Percentiles rank a stretch among this genome's conserved stretches.
These are phyloP conservation scores for Drosophila seclusa DNA, from an alignment of 2,888 invertebrate genomes.

Conservation along the genomic window DNA sequence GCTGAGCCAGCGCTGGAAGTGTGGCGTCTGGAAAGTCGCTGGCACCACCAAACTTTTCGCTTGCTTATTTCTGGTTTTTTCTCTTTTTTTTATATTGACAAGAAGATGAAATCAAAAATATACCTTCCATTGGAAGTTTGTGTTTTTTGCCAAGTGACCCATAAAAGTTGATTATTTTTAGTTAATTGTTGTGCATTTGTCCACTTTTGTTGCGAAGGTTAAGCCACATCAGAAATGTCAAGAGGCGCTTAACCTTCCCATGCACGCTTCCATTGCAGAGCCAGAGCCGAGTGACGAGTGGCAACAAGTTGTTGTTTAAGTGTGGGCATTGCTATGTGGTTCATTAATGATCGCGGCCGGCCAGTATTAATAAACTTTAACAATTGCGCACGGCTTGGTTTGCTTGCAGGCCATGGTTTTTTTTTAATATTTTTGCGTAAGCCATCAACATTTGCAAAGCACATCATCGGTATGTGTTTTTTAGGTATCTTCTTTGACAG, in stretches of 20 bases:
- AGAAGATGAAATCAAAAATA: constrained; percentile 21
- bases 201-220: constrained; percentile 70
- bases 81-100: background rate
- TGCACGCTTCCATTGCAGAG: constrained; percentile 54
- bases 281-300: constrained; percentile 18
- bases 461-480: constrained; percentile 15
- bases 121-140: constrained; percentile 32
- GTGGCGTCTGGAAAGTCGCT: constrained; percentile 58
- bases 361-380: constrained; percentile 55
- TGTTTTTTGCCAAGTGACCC: constrained; percentile 53
- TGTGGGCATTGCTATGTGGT: constrained; percentile 68
- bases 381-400: constrained; percentile 60
- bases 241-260: constrained; percentile 75
- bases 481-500: constrained; percentile 23
- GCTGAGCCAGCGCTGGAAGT: constrained; percentile 70
- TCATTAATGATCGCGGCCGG: constrained; percentile 65
- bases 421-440: constrained; percentile 62
- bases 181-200: constrained; percentile 65
- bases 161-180: constrained; percentile 54
- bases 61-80: constrained; percentile 70
- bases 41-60: constrained; percentile 55
- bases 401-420: constrained; percentile 50
- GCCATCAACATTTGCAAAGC: constrained; percentile 29
- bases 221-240: constrained; percentile 69
- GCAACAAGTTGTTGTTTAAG: constrained; percentile 61